phyloP scores from a whole-genome alignment of 2,888 invertebrate species.

The Epirrita christyi region DNA sequence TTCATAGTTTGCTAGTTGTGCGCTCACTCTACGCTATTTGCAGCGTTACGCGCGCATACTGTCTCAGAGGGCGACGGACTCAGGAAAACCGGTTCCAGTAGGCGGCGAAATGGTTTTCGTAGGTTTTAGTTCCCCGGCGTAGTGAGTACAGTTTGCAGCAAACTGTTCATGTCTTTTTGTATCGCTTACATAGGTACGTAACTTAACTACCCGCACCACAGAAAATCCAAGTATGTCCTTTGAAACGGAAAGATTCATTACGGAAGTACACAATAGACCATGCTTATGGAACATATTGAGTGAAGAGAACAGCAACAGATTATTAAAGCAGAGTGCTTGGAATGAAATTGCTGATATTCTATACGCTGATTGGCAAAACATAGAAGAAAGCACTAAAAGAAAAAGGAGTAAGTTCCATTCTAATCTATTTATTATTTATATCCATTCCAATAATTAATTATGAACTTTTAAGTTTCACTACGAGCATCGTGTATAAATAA shows the following conservation, averaged over 20 bases:
- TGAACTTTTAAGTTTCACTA: too few relatives aligned
- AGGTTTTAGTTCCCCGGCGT: too few relatives aligned
- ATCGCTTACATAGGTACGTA: conserved; percentile 17
- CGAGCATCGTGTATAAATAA: too few relatives aligned
- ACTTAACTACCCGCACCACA: conserved; percentile 14
- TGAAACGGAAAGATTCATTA: conserved; percentile 40
- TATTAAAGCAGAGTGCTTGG: conserved; percentile 37
- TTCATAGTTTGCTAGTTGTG: too few relatives aligned
- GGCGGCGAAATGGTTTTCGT: too few relatives aligned
- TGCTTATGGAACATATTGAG: conserved; percentile 40
- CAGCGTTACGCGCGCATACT: too few relatives aligned
- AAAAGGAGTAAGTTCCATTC: conserved; percentile 34
- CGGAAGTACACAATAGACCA: conserved; percentile 39
- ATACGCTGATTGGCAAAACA: conserved; percentile 38
- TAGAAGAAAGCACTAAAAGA: conserved; percentile 36
- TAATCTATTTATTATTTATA: too few relatives aligned
- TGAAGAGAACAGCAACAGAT: conserved; percentile 38
- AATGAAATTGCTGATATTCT: conserved; percentile 38
- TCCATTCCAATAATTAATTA: too few relatives aligned
- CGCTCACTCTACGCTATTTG: too few relatives aligned
- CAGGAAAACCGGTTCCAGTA: too few relatives aligned
- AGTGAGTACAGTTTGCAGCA: too few relatives aligned
- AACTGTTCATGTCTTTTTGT: conserved; percentile 8
- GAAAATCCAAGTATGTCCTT: conserved; percentile 27
- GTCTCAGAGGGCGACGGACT: too few relatives aligned